Percentiles rank a stretch among this genome's conserved stretches.
phyloP scores from a whole-genome alignment of 1,140 invertebrate genomes.

The Apolygus lucorum region DNA sequence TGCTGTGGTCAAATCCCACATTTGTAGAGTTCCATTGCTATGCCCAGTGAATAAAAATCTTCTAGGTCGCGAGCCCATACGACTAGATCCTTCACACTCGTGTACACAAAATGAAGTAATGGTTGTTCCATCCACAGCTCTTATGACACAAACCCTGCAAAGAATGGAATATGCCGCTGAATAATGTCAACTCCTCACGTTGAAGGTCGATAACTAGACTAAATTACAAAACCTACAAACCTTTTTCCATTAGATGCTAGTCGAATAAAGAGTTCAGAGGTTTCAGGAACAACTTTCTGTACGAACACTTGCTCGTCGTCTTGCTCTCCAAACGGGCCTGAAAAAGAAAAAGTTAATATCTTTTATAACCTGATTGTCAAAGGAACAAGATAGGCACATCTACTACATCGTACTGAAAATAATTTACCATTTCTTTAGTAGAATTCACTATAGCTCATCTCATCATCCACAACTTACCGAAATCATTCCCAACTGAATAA shows the following conservation, averaged over 20 bases:
- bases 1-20: slow-evolving; percentile 97
- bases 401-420: neutral
- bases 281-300: slow-evolving; percentile 94
- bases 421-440: neutral
- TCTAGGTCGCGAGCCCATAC: slow-evolving; percentile 82
- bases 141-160: slow-evolving; percentile 82
- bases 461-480: slow-evolving; percentile 51
- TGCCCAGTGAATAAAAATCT: slow-evolving; percentile 93
- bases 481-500: slow-evolving; percentile 69
- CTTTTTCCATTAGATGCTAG: slow-evolving; percentile 90
- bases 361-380: neutral
- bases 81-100: slow-evolving; percentile 88
- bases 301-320: slow-evolving; percentile 97
- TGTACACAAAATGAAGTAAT: slow-evolving; percentile 95
- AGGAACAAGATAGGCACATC: neutral
- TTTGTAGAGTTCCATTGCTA: slow-evolving; percentile 87
- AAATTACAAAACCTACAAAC: slow-evolving; percentile 40
- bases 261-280: slow-evolving; percentile 86
- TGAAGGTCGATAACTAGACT: neutral
- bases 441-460: neutral
- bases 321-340: slow-evolving; percentile 93
- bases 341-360: slow-evolving; percentile 22
- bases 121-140: slow-evolving; percentile 86
- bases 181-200: slow-evolving; percentile 5
- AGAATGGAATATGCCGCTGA: too few species aligned